phyloP scores from a whole-genome alignment of 2,888 invertebrate species.

The Osedax fenrisi region DNA sequence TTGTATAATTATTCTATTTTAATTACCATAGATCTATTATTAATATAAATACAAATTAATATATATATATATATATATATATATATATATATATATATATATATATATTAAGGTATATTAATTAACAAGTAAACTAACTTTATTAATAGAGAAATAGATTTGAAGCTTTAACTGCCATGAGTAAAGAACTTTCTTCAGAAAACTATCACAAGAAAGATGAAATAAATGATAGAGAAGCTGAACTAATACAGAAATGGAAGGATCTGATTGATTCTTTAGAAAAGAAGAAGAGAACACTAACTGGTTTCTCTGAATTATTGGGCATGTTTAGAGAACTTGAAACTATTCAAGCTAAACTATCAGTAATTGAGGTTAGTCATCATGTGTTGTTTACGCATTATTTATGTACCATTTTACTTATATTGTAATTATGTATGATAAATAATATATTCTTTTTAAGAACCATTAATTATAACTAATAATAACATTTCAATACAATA shows the following conservation, averaged over 20 bases:
- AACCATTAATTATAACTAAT: not conserved
- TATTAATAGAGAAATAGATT: constrained; percentile 80
- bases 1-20: no score
- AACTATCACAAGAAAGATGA: constrained; percentile 77
- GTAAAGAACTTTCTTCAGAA: constrained; percentile 76
- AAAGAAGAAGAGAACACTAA: constrained; percentile 55
- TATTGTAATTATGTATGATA: not conserved
- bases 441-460: not conserved
- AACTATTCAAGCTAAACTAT: constrained; percentile 69
- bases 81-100: no score
- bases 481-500: no score
- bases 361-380: constrained; percentile 64
- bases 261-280: constrained; percentile 70
- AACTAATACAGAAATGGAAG: constrained; percentile 77
- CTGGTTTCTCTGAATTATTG: constrained; percentile 71
- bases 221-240: constrained; percentile 60
- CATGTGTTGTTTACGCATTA: not conserved
- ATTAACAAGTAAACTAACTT: no score
- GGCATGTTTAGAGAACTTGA: constrained; percentile 79
- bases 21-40: no score
- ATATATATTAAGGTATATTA: no score
- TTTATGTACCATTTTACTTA: not conserved
- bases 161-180: constrained; percentile 82
- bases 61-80: no score
- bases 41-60: no score